Base-by-base conservation (phyloP, 2,797 vertebrate genomes). In the Psittacula derbiana region DNA sequence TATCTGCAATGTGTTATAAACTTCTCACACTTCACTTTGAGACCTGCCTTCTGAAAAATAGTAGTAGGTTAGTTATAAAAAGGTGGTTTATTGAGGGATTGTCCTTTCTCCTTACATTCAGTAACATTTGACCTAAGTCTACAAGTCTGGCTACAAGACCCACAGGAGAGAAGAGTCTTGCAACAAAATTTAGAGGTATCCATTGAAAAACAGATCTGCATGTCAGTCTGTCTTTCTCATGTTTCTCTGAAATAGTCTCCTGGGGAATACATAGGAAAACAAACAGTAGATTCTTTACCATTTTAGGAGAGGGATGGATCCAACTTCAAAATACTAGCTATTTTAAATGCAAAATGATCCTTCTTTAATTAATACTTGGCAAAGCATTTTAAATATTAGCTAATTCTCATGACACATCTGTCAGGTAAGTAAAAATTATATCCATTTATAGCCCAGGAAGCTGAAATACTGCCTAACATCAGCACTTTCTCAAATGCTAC, bases 281-380 rank as follows among this genome's bases (percentile, higher is more conserved):
- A 93, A 88, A 80, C 64, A 87, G 74, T 65, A 74, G 74, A 80
- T 92, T 88, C 65, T 88, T 93, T 90, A 74, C 80, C 43, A 58
- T 95, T 92, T 93, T 95, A 74, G 83, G 83, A 95, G 67, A 80
- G 41, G 38, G 8, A 23, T 89, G 30, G 46, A 73, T 85, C 71
- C 71, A 58, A 21, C 86, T 90, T 86, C 86, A 93, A 89, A 95
- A 95, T 85, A 71, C 53, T 80, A 82, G 60, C 52, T 85, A 44
- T 82, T 94, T 95, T 89, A 74, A 91, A 92, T 94, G 46, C 78
- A 93, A 93, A 95, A 47, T 50, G 44, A 58, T 67, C 81, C 53
- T 93, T 71, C 40, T 65, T 93, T 94, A 93, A 94, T 97, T 95
- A 94, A 95, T 92, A 95, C 80, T 95, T 92, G 88, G 70, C 80